Evolutionary conservation across 2,888 invertebrate species (phyloP), one percentile per base, ranked within the genome.

Genomic region (Gryllus longicercus): DNA sequence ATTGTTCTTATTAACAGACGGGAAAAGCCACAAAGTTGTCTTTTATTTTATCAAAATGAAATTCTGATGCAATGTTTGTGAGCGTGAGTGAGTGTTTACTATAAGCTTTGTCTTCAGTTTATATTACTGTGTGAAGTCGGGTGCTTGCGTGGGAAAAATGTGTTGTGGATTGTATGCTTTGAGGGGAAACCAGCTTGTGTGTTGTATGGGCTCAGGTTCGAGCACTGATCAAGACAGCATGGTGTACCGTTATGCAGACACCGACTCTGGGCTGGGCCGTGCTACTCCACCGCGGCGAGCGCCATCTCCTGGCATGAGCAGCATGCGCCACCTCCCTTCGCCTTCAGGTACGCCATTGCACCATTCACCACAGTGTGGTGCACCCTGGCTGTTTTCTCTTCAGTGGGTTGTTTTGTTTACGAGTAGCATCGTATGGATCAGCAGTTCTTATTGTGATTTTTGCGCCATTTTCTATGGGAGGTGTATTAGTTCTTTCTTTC

Each of bases 211-310:
- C 79, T 14, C 86, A 90, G 90, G 90, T 84, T 89, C 90, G 82
- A 90, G 89, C 85, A 90, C 89, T 83, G 90, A 90, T 85, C 90
- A 90, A 85, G 90, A 90, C 84, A 90, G 89, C 85, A 85, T 90
- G 84, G 88, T 88, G 81, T 89, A 89, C 86, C 88, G 89, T 79
- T 89, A 89, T 84, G 88, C 90, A 87, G 92, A 92, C 88, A 92
- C 94, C 88, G 95, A 95, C 90, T 95, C 95, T 84, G 96, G 95
- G 83, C 89, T 95, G 88, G 96, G 96, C 77, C 91, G 95, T 85
- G 94, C 95, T 78, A 96, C 96, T 80, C 96, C 96, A 80, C 95
- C 96, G 78, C 90, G 96, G 83, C 92, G 96, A 86, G 95, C 95
- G 76, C 94, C 95, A 79, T 95, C 95, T 83, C 95, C 95, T 49